These are phyloP conservation scores for Gymnogyps californianus DNA, from an alignment of 2,113 vertebrate species.

Conservation along the genomic window DNA sequence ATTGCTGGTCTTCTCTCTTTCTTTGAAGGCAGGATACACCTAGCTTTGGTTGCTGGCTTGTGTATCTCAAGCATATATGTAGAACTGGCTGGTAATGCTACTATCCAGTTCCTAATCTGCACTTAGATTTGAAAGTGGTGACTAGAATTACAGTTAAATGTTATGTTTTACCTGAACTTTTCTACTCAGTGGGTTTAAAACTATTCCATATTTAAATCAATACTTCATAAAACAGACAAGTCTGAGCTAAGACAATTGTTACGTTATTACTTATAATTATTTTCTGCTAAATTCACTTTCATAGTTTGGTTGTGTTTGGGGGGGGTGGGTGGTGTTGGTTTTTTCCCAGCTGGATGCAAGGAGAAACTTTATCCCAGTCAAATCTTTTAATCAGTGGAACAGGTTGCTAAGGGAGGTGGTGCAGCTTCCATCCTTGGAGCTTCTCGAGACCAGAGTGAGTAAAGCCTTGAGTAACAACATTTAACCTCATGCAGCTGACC, in stretches of 20 bases:
- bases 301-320: not conserved
- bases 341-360: not conserved
- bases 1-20: not conserved
- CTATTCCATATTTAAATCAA: not conserved
- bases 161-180: not conserved
- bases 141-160: not conserved
- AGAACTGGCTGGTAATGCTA: not conserved
- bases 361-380: not conserved
- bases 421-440: not conserved
- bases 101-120: not conserved
- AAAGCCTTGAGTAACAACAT: not conserved
- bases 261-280: not conserved
- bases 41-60: not conserved
- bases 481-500: not conserved
- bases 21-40: not conserved
- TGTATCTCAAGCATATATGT: not conserved
- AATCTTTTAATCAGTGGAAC: not conserved
- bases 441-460: not conserved
- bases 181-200: not conserved
- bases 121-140: not conserved
- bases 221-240: not conserved
- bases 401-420: not conserved
- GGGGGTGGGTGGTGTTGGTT: not conserved
- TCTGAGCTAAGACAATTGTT: not conserved
- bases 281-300: not conserved